phyloP scores from a whole-genome alignment of 37 sponge, comb jelly and placozoan species.

The Axinella damicornis region DNA sequence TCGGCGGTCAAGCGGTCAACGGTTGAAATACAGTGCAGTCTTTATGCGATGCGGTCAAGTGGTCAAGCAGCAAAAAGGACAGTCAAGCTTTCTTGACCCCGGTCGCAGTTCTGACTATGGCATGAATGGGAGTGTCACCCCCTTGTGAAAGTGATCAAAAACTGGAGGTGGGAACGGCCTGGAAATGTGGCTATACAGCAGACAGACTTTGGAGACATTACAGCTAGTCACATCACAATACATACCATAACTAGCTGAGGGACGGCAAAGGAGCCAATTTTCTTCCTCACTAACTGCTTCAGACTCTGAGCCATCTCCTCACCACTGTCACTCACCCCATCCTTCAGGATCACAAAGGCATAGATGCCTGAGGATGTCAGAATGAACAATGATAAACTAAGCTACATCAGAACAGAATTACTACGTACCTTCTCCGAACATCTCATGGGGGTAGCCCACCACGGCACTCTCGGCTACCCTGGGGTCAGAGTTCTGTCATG shows the following conservation, averaged over 20 bases:
- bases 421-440: slow-evolving; percentile 66
- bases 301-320: slow-evolving; percentile 35
- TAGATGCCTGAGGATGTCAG: slow-evolving; percentile 42
- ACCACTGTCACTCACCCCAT: slow-evolving; percentile 62
- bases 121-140: too few species aligned
- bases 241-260: slow-evolving; percentile 83
- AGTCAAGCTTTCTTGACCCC: too few species aligned
- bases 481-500: background rate
- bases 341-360: slow-evolving; percentile 87
- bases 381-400: background rate
- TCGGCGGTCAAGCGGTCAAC: too few species aligned
- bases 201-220: too few species aligned
- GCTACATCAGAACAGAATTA: background rate
- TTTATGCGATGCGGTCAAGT: too few species aligned
- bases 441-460: slow-evolving; percentile 73
- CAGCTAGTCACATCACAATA: too few species aligned
- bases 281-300: slow-evolving; percentile 32
- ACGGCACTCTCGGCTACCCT: slow-evolving; percentile 94
- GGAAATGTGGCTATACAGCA: too few species aligned
- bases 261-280: slow-evolving; percentile 91
- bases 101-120: too few species aligned
- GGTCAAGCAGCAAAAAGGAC: too few species aligned
- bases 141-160: too few species aligned
- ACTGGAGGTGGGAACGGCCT: too few species aligned
- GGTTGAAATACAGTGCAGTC: too few species aligned